Evolutionary conservation across 2,113 vertebrate genomes (phyloP), one percentile per base, ranked within the genome.

Genomic region (Ammospiza caudacuta): DNA sequence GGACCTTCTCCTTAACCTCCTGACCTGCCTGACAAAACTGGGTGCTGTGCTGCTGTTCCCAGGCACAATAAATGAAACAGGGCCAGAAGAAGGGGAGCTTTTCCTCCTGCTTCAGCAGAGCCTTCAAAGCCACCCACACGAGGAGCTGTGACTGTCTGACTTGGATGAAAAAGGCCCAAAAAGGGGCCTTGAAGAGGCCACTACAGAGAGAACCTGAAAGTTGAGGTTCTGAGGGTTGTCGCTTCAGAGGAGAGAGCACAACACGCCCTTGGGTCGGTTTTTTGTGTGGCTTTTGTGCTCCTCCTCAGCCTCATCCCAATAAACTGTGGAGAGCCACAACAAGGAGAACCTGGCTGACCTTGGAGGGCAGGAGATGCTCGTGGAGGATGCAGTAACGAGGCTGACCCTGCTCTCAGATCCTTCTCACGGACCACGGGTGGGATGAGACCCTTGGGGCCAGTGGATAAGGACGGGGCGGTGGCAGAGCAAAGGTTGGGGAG

Each of bases 111-210:
- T 31, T 6, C 76, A 41, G 28, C 81, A 37, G 62, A 6, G 3
- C 0, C 29, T 72, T 95, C 89, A 97, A 93, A 97, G 94, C 72
- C 31, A 31, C 87, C 87, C 85, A 6, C 5, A 27, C 49, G 19
- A 85, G 87, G 22, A 27, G 89, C 62, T 23, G 69, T 21, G 80
- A 54, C 89, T 62, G 66, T n/a, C 49, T 76, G 87, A 52, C 70
- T 63, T 28, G 93, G 67, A 94, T 93, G 88, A 94, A 95, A 95
- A 95, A 74, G 63, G 19, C 82, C 70, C 80, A 79, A 47, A 12
- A 25, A 73, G 74, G 78, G 87, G 29, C 87, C 82, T 95, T 95
- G 94, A 96, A 95, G 94, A 94, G 81, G 75, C 87, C 89, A 41
- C 81, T 66, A 70, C 91, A 94, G 93, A 94, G 33, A 25, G 51